phyloP scores from a whole-genome alignment of 2,888 invertebrate species.

The Spodoptera exigua region DNA sequence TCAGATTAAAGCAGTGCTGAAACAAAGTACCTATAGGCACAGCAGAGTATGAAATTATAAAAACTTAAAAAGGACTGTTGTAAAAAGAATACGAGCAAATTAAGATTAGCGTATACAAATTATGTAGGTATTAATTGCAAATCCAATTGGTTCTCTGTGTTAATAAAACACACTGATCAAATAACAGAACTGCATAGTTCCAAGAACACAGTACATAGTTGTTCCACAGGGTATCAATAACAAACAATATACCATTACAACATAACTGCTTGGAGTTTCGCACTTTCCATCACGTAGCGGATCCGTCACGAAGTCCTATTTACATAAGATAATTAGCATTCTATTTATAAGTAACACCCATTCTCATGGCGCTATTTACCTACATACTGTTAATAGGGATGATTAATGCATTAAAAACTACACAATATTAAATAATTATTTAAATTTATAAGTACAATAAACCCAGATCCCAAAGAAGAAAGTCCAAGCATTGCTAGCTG shows the following conservation, averaged over 20 bases:
- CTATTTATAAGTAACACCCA: constrained; percentile 56
- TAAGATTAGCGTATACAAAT: too few relatives aligned
- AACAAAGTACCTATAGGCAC: too few relatives aligned
- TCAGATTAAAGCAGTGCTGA: constrained; percentile 1
- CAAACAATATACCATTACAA: constrained; percentile 52
- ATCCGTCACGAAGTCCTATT: constrained; percentile 64
- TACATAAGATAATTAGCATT: constrained; percentile 63
- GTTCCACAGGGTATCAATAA: constrained; percentile 31
- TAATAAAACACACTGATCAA: constrained; percentile 10
- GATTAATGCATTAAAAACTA: constrained; percentile 25
- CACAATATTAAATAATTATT: neutral
- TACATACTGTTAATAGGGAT: constrained; percentile 46
- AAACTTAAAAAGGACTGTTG: too few relatives aligned
- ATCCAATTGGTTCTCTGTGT: constrained; percentile 2
- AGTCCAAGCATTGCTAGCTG: too few relatives aligned
- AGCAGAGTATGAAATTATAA: too few relatives aligned
- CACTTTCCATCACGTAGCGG: constrained; percentile 68
- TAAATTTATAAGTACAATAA: too few relatives aligned
- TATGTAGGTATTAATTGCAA: too few relatives aligned
- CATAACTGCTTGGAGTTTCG: constrained; percentile 52
- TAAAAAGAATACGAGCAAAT: neutral
- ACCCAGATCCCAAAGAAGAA: too few relatives aligned
- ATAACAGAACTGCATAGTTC: constrained; percentile 21
- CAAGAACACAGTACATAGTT: constrained; percentile 27
- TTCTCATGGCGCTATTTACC: constrained; percentile 51